Evolutionary conservation across 2,113 vertebrate species (phyloP).

Genomic region (Ariopsis seemanni): DNA sequence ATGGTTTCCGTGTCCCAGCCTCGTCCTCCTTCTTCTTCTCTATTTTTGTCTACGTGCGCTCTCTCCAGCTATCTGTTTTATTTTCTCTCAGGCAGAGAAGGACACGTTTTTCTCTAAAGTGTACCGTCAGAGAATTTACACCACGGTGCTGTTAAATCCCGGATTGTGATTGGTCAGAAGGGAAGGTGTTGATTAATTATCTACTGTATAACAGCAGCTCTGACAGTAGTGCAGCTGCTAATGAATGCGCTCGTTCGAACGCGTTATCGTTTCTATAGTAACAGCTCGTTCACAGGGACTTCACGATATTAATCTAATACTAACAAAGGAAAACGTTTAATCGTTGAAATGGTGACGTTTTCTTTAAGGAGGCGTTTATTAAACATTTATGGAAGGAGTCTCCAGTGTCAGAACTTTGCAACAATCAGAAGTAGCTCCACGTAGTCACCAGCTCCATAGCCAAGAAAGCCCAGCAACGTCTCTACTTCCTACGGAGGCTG

Average conservation of each 20-base stretch:
- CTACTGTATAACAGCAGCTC: no score
- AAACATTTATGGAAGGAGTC: no score
- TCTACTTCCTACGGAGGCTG: no score
- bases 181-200: not conserved
- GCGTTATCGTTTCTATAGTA: not conserved
- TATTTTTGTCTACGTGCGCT: not conserved
- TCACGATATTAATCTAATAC: not conserved
- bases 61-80: not conserved
- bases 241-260: not conserved
- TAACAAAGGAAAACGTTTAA: not conserved
- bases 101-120: not conserved
- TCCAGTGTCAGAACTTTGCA: no score
- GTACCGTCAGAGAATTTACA: not conserved
- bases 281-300: not conserved
- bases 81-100: not conserved
- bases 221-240: no score
- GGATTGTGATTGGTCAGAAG: not conserved
- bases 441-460: no score
- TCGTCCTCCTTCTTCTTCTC: not conserved
- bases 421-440: no score
- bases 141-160: not conserved
- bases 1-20: not conserved
- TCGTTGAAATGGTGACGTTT: not conserved
- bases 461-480: no score
- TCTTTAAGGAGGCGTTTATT: not conserved